Percentiles rank a stretch among this genome's conserved stretches.
Evolutionary conservation across 2,797 vertebrate genomes (phyloP).

Genomic region (Synaphobranchus kaupii): DNA sequence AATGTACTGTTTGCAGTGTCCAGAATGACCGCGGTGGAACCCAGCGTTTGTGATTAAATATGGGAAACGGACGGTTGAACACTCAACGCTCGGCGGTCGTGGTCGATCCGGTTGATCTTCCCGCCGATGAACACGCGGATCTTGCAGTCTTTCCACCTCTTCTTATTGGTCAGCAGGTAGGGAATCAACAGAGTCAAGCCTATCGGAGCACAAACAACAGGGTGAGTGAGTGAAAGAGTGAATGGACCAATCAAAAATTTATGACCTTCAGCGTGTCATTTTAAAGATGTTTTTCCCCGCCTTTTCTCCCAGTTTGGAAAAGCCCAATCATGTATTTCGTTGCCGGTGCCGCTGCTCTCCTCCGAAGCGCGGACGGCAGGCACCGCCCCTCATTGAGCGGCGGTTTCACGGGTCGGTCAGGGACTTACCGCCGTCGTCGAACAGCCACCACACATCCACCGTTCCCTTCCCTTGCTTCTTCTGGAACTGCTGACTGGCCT

Average conservation of each 20-base stretch:
- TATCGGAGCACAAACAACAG: conserved; percentile 50
- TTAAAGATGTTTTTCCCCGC: too few relatives aligned
- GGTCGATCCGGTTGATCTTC: conserved; percentile 97
- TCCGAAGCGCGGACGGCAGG: too few relatives aligned
- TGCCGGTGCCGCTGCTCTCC: too few relatives aligned
- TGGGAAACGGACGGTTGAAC: background rate
- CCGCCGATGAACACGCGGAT: conserved; percentile 97
- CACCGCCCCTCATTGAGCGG: too few relatives aligned
- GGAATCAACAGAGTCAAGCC: conserved; percentile 94
- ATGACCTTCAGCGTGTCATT: too few relatives aligned
- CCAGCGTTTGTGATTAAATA: too few relatives aligned
- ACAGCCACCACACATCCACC: conserved; percentile 98
- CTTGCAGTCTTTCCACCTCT: conserved; percentile 94
- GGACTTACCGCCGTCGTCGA: conserved; percentile 91
- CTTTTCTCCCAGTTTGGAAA: too few relatives aligned
- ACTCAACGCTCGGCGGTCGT: conserved; percentile 96
- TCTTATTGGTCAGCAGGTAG: conserved; percentile 92
- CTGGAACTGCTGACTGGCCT: conserved; percentile 90
- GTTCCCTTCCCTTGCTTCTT: conserved; percentile 95
- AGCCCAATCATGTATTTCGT: too few relatives aligned
- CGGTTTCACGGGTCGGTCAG: too few relatives aligned
- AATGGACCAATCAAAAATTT: background rate
- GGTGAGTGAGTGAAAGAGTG: background rate
- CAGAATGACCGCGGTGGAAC: background rate
- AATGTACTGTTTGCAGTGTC: background rate